Conservation (phyloP, 2,113 vertebrate species). For the Myotis lucifugus region DNA sequence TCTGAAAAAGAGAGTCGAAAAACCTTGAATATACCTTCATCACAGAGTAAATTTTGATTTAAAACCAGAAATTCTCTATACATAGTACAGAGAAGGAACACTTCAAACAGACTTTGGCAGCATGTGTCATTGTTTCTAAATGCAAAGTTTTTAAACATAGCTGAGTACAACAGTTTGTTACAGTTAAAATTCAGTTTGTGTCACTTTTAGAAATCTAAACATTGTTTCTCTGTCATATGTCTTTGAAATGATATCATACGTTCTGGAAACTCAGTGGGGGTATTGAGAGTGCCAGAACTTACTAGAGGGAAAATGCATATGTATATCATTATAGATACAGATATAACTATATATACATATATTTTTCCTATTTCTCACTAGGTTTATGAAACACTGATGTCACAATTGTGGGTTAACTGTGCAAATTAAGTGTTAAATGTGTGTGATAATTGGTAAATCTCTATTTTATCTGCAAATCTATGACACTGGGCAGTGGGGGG, state of each 20-base stretch:
- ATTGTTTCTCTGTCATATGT: constrained; percentile 83
- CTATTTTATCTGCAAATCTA: neutral
- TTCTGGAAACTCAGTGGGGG: constrained; percentile 71
- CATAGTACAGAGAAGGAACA: constrained; percentile 67
- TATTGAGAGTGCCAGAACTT: constrained; percentile 73
- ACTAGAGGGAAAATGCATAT: constrained; percentile 67
- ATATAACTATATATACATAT: constrained; percentile 59
- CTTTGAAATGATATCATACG: constrained; percentile 82
- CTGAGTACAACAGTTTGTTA: constrained; percentile 81
- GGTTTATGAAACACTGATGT: constrained; percentile 34
- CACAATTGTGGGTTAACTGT: neutral
- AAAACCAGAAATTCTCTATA: constrained; percentile 67
- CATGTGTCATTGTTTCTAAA: constrained; percentile 82
- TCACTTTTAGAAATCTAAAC: constrained; percentile 80
- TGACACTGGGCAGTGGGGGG: neutral
- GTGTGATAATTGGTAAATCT: neutral
- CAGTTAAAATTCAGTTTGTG: constrained; percentile 80
- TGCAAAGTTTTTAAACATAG: constrained; percentile 82
- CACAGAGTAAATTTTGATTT: constrained; percentile 67
- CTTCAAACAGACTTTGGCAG: constrained; percentile 79
- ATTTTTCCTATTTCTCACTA: constrained; percentile 46
- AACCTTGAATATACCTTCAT: constrained; percentile 66
- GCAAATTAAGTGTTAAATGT: neutral
- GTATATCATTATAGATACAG: constrained; percentile 68
- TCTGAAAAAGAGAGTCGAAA: neutral